These are phyloP conservation scores for Epinephelus moara DNA, from an alignment of 2,113 vertebrate genomes.

Conservation along the genomic window DNA sequence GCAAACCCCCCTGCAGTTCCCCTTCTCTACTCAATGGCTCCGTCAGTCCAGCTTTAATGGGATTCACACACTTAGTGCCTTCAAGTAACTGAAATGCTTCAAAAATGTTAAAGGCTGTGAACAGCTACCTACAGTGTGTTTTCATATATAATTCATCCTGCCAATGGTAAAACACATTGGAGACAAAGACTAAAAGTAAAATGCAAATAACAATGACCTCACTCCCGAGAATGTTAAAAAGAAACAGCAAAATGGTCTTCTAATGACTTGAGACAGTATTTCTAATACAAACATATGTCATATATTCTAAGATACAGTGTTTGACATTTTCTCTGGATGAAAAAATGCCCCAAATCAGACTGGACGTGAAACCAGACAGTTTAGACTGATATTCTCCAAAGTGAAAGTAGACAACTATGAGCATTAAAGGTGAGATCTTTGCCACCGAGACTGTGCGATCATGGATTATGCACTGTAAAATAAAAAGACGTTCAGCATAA, in stretches of 20 bases:
- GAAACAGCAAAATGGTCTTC: not conserved
- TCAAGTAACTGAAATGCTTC: constrained; percentile 5
- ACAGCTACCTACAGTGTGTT: not conserved
- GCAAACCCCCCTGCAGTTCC: constrained; percentile 84
- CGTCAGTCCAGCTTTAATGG: constrained; percentile 16
- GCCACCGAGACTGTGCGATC: not conserved
- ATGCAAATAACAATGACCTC: not conserved
- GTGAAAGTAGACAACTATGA: constrained; percentile 12
- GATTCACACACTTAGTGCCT: constrained; percentile 2
- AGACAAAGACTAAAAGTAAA: not conserved
- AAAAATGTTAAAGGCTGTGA: not conserved
- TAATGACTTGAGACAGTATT: not conserved
- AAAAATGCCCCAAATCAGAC: not conserved
- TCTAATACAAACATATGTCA: not conserved
- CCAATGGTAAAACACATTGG: not conserved
- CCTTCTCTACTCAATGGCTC: constrained; percentile 67
- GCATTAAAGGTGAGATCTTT: not conserved
- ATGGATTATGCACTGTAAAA: not conserved
- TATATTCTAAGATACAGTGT: not conserved
- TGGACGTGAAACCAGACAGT: constrained; percentile 6
- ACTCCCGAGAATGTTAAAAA: not conserved
- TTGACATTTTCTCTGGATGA: not conserved
- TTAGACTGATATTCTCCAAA: constrained; percentile 20
- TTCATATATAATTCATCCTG: not conserved
- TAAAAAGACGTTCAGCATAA: not conserved